Evolutionary conservation across 2,797 vertebrate genomes (phyloP).

Genomic region (Vespertilio murinus): DNA sequence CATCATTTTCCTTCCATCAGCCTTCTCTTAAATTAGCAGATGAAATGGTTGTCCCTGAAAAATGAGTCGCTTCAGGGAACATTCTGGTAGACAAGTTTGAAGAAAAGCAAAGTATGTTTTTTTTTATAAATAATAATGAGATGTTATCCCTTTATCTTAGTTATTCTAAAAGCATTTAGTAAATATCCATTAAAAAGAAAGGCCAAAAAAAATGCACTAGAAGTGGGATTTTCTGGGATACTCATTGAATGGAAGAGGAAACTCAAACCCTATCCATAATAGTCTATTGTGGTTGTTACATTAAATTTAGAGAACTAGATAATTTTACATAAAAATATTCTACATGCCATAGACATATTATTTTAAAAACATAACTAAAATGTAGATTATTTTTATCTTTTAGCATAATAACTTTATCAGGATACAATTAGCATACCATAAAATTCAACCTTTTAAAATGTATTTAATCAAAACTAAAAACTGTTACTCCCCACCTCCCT

Average conservation of each 20-base stretch:
- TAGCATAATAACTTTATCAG: background rate
- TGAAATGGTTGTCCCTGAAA: background rate
- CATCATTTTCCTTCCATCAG: background rate
- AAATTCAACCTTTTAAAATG: background rate
- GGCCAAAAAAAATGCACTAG: background rate
- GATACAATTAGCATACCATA: background rate
- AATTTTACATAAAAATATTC: background rate
- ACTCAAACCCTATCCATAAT: background rate
- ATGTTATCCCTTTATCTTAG: background rate
- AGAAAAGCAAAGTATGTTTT: background rate
- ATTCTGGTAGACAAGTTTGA: background rate
- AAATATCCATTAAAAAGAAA: background rate
- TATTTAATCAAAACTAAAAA: background rate
- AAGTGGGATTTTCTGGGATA: background rate
- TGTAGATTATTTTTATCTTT: background rate
- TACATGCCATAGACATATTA: background rate
- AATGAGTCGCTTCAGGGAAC: background rate
- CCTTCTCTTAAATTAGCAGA: background rate
- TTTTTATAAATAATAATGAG: background rate
- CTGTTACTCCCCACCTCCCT: background rate
- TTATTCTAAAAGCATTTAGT: background rate
- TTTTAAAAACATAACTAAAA: background rate
- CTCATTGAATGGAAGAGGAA: background rate
- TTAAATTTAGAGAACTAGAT: constrained; percentile 20
- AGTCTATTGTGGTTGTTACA: background rate